Base-by-base conservation (phyloP, 1,140 invertebrate species). In the Heliothis subflexa region DNA sequence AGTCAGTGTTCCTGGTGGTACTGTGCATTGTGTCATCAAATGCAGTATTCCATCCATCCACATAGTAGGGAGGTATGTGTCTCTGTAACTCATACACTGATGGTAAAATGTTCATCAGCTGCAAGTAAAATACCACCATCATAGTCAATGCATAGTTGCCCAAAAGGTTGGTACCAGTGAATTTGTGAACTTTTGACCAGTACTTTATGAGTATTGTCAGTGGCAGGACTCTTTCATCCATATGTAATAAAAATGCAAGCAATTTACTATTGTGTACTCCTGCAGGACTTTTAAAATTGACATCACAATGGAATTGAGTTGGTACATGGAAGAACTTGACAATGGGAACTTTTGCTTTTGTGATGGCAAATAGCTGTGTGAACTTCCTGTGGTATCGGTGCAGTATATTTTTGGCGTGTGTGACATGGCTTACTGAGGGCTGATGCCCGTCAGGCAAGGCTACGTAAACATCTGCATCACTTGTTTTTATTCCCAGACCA, bases 381-480 rank as follows among this genome's bases (percentile, higher is more conserved):
- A 96, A 97, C 10, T 94, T 72, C 4, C 40, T 12, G 0, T 75
- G 54, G 18, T 85, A 89, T 81, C 86, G 81, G 16, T 81, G 90
- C 61, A 96, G 91, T 0, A 94, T 25, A 45, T 81, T 86, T 79
- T 91, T 95, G 0, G 95, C 91, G 72, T 83, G 82, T 54, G 79
- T 73, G 14, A 91, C 92, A 87, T 79, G 88, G 0, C 14, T 52
- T 10, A 61, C 54, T 0, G 74, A 72, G 13, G 64, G 70, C 33
- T 61, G 49, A 13, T 75, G 21, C 66, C 74, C 81, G 0, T 61
- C 16, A 0, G 83, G 91, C 7, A 90, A 72, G 52, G 95, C 85
- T n/a, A 96, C 85, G 71, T 95, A 96, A 70, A 96, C 94, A 85
- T 97, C 97, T n/a, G 97, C 89, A 87, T 97, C 97, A 84, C 96